Percentiles rank a stretch among this genome's conserved stretches.
phyloP scores from a whole-genome alignment of 2,888 invertebrate species.

The Eupithecia inturbata region DNA sequence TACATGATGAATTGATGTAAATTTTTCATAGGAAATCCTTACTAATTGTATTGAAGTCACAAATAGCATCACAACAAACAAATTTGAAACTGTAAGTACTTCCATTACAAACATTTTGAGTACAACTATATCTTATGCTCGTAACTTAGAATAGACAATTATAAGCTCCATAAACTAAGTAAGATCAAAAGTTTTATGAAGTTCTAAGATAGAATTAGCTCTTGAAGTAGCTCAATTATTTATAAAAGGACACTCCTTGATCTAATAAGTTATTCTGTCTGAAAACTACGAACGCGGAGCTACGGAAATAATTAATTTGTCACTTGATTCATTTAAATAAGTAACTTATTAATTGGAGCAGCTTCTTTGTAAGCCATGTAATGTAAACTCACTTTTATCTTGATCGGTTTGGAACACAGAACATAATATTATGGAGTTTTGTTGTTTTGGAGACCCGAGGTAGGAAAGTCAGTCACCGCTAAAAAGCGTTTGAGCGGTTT shows the following conservation, averaged over 20 bases:
- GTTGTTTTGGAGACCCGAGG: too few relatives aligned
- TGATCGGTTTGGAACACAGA: too few relatives aligned
- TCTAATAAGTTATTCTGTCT: conserved; percentile 4
- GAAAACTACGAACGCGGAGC: neutral
- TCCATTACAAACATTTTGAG: too few relatives aligned
- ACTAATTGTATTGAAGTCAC: neutral
- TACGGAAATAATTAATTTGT: conserved; percentile 7
- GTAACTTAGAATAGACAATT: neutral
- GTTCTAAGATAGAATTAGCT: neutral
- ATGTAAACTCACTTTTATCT: too few relatives aligned
- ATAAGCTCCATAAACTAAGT: neutral
- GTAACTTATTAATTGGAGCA: neutral
- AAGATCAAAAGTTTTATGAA: too few relatives aligned
- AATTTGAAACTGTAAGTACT: too few relatives aligned
- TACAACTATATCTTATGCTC: neutral
- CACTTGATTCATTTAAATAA: neutral
- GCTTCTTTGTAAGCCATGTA: neutral
- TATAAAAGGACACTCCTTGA: neutral
- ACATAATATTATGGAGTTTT: too few relatives aligned
- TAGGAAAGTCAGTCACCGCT: too few relatives aligned
- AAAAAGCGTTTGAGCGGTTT: too few relatives aligned
- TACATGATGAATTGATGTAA: too few relatives aligned
- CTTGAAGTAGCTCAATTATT: neutral
- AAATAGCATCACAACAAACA: neutral
- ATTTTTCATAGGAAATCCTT: neutral